Evolutionary conservation across 2,888 invertebrate genomes (phyloP), one percentile per base, ranked within the genome.

Genomic region (Tenthredo mesomela): DNA sequence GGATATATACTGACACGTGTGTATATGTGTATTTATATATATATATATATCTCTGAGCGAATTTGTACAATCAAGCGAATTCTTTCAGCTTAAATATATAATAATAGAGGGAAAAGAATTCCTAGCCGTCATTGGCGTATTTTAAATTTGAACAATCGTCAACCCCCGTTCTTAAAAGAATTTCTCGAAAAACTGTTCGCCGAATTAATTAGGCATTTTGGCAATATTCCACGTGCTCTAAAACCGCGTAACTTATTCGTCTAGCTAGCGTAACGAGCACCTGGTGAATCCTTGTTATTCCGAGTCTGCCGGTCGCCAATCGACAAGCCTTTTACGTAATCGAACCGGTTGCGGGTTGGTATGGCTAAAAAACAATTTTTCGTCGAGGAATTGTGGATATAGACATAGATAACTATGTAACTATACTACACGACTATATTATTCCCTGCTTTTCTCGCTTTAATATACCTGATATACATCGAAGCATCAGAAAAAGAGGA

Each of bases 221-320:
- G 84, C 84, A 85, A 70, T 71, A 85, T 71, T 85, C 84, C 84
- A 85, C 82, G 67, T 80, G 84, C 82, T 82, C 70, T 40, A 80
- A 33, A 77, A 65, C 18, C 40, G 43, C 29, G 67, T 61, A 18
- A 61, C 40, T 80, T 61, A 54, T 29, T 29, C 77, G 21, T 33
- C 7, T 84, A 43, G 73, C 71, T n/a, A 37, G 84, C 71, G 82
- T 75, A 85, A 58, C 80, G 84, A 85, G 84, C 84, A 85, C 84
- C 84, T 85, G 84, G 84, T 80, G 78, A 85, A 58, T 85, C 78
- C 82, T 85, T 71, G 84, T 85, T 85, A 85, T 85, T 71, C 50
- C 67, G 80, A 78, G 84, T 54, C 70, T 54, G 82, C 50, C 80
- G 70, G 70, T 85, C 70, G 71, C 84, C 67, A 67, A 33, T 47